These are phyloP conservation scores for Papilio xuthus DNA, from an alignment of 1,140 invertebrate genomes.

Conservation along the genomic window DNA sequence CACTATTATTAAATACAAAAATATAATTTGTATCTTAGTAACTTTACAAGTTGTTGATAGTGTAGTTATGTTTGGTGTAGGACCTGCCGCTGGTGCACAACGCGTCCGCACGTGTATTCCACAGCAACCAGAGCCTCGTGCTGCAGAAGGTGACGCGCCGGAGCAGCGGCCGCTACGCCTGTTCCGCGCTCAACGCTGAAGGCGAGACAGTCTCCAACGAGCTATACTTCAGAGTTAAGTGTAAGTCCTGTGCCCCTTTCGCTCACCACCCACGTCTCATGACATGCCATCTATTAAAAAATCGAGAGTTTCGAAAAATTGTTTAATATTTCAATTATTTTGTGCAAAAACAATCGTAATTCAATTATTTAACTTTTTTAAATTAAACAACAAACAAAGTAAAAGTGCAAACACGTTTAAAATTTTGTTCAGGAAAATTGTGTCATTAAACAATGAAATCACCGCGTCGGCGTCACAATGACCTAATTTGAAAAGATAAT, in stretches of 20 bases:
- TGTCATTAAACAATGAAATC: conserved; percentile 25
- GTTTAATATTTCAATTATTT: not conserved
- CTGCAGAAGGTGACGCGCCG: conserved; percentile 91
- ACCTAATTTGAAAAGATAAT: conserved; percentile 20
- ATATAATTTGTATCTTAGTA: not conserved
- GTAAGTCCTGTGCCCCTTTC: too few relatives aligned
- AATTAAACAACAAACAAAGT: not conserved
- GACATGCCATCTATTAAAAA: too few relatives aligned
- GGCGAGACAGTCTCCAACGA: conserved; percentile 91
- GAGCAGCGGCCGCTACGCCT: conserved; percentile 91
- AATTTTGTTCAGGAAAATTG: conserved; percentile 11
- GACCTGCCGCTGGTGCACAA: conserved; percentile 89
- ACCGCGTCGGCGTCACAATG: not conserved
- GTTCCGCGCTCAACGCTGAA: conserved; percentile 89
- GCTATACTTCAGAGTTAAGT: conserved; percentile 90
- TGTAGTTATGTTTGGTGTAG: conserved; percentile 76
- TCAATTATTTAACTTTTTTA: not conserved
- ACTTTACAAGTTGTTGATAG: conserved; percentile 29
- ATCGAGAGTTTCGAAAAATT: not conserved
- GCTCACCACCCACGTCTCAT: too few relatives aligned
- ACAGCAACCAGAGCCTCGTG: conserved; percentile 92
- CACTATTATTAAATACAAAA: too few relatives aligned
- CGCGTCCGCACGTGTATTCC: conserved; percentile 88
- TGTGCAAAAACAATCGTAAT: not conserved
- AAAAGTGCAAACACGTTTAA: conserved; percentile 25